Evolutionary conservation across 2,888 invertebrate genomes (phyloP).

Genomic region (Rhopalosiphum nymphaeae): DNA sequence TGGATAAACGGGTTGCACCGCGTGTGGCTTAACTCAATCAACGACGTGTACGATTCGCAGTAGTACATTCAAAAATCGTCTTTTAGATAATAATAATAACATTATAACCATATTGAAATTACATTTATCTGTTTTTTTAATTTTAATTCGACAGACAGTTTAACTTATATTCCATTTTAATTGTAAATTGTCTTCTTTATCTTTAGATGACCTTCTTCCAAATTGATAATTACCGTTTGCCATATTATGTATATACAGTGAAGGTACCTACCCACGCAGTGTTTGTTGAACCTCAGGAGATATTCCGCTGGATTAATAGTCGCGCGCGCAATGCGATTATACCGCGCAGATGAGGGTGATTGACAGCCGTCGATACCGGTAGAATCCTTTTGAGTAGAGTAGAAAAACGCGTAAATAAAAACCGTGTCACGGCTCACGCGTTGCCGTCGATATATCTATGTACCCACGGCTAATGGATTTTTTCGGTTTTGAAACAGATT

Average conservation of each 20-base stretch:
- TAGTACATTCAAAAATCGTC: background rate
- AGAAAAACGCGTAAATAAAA: constrained; percentile 32
- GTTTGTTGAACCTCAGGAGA: constrained; percentile 40
- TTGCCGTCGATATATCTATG: background rate
- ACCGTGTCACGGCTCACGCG: constrained; percentile 55
- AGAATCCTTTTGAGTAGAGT: constrained; percentile 37
- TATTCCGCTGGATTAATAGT: constrained; percentile 36
- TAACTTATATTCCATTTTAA: background rate
- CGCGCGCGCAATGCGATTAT: constrained; percentile 24
- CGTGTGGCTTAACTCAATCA: background rate
- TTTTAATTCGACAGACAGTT: background rate
- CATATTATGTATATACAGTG: background rate
- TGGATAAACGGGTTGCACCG: background rate
- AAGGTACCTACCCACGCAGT: background rate
- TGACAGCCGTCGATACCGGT: constrained; percentile 56
- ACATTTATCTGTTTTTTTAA: background rate
- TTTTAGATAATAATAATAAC: background rate
- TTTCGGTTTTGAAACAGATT: constrained; percentile 56
- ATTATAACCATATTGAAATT: background rate
- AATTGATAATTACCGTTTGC: background rate
- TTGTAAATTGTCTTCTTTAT: background rate
- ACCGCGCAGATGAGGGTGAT: constrained; percentile 30
- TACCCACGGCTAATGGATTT: constrained; percentile 59
- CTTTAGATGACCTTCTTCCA: background rate
- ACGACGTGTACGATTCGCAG: background rate